Evolutionary conservation across 2,888 invertebrate species (phyloP).

Genomic region (Dicycla oo): DNA sequence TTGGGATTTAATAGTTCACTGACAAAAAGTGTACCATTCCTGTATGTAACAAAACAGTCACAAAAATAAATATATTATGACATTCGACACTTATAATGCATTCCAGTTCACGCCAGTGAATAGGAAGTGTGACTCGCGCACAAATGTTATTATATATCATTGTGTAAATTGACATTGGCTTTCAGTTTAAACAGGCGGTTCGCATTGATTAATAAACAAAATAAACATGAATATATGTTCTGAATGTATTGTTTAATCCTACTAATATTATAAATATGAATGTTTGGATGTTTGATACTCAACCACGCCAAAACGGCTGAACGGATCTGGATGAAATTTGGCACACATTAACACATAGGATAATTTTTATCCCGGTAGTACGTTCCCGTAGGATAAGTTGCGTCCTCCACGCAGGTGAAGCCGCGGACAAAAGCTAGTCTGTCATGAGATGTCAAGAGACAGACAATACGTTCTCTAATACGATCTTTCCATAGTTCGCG

Average conservation of each 20-base stretch:
- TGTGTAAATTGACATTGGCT: slow-evolving; percentile 37
- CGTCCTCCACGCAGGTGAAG: no score
- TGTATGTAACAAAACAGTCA: slow-evolving; percentile 12
- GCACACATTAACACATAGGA: no score
- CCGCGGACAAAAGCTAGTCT: no score
- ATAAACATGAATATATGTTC: slow-evolving; percentile 12
- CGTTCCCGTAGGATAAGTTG: no score
- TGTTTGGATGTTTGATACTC: no score
- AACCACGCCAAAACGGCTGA: no score
- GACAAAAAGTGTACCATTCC: background rate
- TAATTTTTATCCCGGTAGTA: no score
- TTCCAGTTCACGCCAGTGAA: slow-evolving; percentile 30
- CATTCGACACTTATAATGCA: slow-evolving; percentile 39
- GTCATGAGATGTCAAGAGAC: no score
- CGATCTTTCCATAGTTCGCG: no score
- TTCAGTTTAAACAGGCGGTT: slow-evolving; percentile 27
- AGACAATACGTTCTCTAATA: no score
- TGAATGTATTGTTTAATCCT: background rate
- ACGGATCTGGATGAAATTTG: no score
- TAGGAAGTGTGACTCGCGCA: slow-evolving; percentile 21
- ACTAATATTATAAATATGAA: no score
- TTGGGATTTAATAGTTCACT: background rate
- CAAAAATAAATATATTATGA: slow-evolving; percentile 24
- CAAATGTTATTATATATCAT: slow-evolving; percentile 46
- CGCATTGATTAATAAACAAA: slow-evolving; percentile 17